A percentile compares a stretch with the other conserved stretches of the same genome.
These are phyloP conservation scores for Nasonia oneida DNA, from an alignment of 2,888 invertebrate genomes.

Conservation along the genomic window DNA sequence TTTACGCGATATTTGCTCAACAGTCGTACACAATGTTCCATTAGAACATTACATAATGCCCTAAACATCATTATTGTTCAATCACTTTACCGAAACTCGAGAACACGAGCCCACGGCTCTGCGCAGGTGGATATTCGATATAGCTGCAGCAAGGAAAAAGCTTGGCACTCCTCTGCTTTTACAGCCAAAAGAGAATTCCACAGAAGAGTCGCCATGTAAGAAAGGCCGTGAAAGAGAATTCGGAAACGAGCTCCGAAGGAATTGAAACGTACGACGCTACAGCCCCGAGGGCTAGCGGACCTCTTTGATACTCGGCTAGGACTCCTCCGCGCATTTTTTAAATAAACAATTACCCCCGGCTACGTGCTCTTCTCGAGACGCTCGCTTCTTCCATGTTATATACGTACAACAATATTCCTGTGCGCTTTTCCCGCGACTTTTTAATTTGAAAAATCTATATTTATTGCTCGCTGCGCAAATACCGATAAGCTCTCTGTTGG, in stretches of 20 bases:
- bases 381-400: neutral
- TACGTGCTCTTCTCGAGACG: neutral
- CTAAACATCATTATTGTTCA: too few species aligned
- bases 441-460: too few species aligned
- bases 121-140: too few species aligned
- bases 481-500: too few species aligned
- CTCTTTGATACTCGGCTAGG: neutral
- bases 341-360: neutral
- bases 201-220: neutral
- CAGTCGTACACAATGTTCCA: too few species aligned
- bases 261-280: slow-evolving; percentile 17
- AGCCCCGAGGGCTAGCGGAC: slow-evolving; percentile 12
- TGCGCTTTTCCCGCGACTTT: too few species aligned
- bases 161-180: neutral
- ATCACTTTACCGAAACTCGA: neutral
- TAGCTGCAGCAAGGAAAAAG: neutral
- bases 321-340: neutral
- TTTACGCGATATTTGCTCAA: too few species aligned
- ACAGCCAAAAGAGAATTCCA: slow-evolving; percentile 10
- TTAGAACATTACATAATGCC: too few species aligned
- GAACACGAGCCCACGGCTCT: neutral
- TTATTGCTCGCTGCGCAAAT: too few species aligned
- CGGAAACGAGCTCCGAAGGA: slow-evolving; percentile 36
- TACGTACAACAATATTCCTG: too few species aligned
- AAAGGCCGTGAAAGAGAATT: slow-evolving; percentile 48